These are phyloP conservation scores for Brachypalpus laphriformis DNA, from an alignment of 2,888 invertebrate genomes.

Conservation along the genomic window DNA sequence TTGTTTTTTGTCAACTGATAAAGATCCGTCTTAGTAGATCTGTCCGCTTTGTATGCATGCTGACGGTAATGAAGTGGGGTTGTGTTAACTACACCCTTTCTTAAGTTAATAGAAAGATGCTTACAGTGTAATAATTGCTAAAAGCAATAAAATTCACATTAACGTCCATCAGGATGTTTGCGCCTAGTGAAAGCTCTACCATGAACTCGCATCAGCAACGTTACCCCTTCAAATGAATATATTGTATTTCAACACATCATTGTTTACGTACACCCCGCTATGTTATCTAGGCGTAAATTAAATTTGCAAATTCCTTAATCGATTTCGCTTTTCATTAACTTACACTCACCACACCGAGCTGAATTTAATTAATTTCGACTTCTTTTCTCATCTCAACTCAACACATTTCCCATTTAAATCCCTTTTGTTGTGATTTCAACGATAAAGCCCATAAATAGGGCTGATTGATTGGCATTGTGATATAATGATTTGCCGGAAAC, in stretches of 20 bases:
- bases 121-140: not conserved
- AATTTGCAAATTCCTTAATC: constrained; percentile 13
- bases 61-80: too few relatives aligned
- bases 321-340: constrained; percentile 12
- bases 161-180: not conserved
- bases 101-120: not conserved
- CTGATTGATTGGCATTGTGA: not conserved
- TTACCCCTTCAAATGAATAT: not conserved
- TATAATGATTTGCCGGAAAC: not conserved
- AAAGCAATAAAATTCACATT: not conserved
- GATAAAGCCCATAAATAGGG: not conserved
- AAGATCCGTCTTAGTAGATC: too few relatives aligned
- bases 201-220: not conserved
- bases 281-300: constrained; percentile 23
- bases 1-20: too few relatives aligned
- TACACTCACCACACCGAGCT: not conserved
- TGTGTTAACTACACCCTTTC: too few relatives aligned
- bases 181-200: not conserved
- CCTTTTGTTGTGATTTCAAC: not conserved
- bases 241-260: not conserved
- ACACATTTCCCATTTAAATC: not conserved
- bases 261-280: not conserved
- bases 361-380: not conserved
- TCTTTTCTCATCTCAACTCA: not conserved
- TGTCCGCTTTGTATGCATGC: too few relatives aligned